Conservation (phyloP, 2,797 vertebrate genomes). For the Coregonus suidteri region DNA sequence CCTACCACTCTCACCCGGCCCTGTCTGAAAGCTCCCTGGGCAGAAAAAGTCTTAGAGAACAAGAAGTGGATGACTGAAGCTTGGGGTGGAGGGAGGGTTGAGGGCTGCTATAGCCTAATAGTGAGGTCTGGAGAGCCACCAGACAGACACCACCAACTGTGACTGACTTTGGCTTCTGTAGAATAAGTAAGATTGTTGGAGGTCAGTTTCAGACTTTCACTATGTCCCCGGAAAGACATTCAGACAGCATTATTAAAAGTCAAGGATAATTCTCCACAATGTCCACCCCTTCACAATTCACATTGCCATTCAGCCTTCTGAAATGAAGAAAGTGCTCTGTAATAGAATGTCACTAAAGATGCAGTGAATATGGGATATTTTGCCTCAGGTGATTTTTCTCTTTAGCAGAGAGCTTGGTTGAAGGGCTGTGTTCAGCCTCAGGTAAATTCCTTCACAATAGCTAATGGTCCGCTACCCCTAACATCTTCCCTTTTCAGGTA, state of each 20-base stretch:
- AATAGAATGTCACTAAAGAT: not conserved
- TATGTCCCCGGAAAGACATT: slow-evolving; percentile 18
- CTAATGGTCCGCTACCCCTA: not conserved
- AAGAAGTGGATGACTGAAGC: slow-evolving; percentile 51
- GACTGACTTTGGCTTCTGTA: slow-evolving; percentile 40
- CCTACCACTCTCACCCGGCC: slow-evolving; percentile 48
- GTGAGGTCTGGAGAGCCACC: slow-evolving; percentile 21
- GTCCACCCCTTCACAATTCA: not conserved
- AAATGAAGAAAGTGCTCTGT: not conserved
- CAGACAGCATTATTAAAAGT: slow-evolving; percentile 8
- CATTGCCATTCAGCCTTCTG: not conserved
- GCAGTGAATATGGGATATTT: not conserved
- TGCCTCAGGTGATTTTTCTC: not conserved
- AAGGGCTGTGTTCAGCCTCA: not conserved
- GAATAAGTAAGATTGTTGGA: slow-evolving; percentile 8
- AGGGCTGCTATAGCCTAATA: slow-evolving; percentile 18
- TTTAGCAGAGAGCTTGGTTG: not conserved
- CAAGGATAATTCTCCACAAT: not conserved
- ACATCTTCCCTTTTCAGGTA: not conserved
- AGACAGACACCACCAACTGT: slow-evolving; percentile 10
- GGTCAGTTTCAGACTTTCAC: slow-evolving; percentile 19
- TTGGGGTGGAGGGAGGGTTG: slow-evolving; percentile 12
- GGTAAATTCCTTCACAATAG: not conserved
- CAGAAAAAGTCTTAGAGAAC: slow-evolving; percentile 58
- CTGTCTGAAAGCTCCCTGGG: slow-evolving; percentile 59